These are phyloP conservation scores for Trachelipus rathkii DNA, from an alignment of 1,140 invertebrate species.

Conservation along the genomic window DNA sequence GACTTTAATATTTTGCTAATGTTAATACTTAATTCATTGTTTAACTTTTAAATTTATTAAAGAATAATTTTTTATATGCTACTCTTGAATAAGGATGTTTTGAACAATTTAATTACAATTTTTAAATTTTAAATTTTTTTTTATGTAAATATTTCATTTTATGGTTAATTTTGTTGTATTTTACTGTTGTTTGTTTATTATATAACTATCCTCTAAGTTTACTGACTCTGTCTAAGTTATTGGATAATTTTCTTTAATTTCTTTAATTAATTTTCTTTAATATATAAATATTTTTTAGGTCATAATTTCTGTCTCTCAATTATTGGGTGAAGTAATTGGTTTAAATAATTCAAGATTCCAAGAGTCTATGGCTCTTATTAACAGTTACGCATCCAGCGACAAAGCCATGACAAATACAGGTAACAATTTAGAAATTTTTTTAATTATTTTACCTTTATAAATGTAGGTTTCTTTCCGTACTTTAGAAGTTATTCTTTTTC, in stretches of 20 bases:
- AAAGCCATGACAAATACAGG: constrained; percentile 87
- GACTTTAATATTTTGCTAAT: too few relatives aligned
- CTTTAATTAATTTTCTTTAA: neutral
- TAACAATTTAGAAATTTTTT: constrained; percentile 46
- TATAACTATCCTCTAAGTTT: too few relatives aligned
- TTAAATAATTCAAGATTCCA: constrained; percentile 84
- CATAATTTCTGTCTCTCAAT: constrained; percentile 87
- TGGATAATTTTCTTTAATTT: neutral
- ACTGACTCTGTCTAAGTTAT: neutral
- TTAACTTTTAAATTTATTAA: too few relatives aligned
- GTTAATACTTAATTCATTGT: too few relatives aligned
- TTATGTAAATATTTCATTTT: too few relatives aligned
- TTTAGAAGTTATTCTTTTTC: too few relatives aligned
- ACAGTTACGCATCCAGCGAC: constrained; percentile 85
- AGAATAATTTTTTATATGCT: too few relatives aligned
- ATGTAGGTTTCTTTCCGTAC: constrained; percentile 62
- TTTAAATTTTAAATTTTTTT: too few relatives aligned
- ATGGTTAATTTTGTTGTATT: too few relatives aligned
- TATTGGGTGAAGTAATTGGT: constrained; percentile 78
- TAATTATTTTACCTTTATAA: neutral
- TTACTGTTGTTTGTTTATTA: too few relatives aligned
- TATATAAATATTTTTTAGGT: constrained; percentile 49
- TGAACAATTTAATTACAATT: too few relatives aligned
- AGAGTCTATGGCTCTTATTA: constrained; percentile 85
- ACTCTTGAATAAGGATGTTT: too few relatives aligned